Evolutionary conservation across 2,797 vertebrate genomes (phyloP), one percentile per base, ranked within the genome.

Genomic region (Phoeniculus purpureus): DNA sequence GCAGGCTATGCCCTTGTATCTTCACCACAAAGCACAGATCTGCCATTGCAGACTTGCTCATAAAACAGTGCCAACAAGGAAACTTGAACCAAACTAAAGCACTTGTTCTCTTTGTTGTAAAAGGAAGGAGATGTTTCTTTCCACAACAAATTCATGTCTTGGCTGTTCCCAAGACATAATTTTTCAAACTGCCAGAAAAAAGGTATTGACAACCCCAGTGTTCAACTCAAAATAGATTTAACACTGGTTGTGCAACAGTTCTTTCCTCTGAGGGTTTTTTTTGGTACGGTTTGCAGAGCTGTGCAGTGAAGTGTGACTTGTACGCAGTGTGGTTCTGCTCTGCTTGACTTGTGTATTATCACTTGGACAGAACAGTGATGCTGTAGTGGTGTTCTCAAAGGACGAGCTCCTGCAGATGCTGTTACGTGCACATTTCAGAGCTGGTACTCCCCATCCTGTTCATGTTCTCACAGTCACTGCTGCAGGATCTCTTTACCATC

Each of bases 241-340:
- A 72, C 94, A 83, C 54, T 60, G 48, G 73, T 68, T 87, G 62
- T 70, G 62, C 75, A 62, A 21, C 0, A 0, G 27, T 86, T 94
- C 79, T 85, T 77, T 77, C 76, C 94, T 95, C 91, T 71, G 89
- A 65, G 94, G 66, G 51, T 54, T 85, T 79, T 88, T 79, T 88
- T 82, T 9, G 60, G 89, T 2, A 2, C 34, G 29, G 47, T 82
- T 94, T 87, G 73, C 87, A 87, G 90, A 67, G 10, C 50, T 43
- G 94, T 91, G 91, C 89, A 96, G 81, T 89, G 87, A 78, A 71
- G 91, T 87, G 87, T 95, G 93, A 82, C 85, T 80, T 92, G 82
- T 89, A 32, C 45, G 51, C 76, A 45, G 76, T 45, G 76, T 92
- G 68, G 26, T 80, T 91, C 82, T 95, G 81, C 92, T 90, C 37